phyloP scores from a whole-genome alignment of 2,113 vertebrate species.

The Channa maculata region DNA sequence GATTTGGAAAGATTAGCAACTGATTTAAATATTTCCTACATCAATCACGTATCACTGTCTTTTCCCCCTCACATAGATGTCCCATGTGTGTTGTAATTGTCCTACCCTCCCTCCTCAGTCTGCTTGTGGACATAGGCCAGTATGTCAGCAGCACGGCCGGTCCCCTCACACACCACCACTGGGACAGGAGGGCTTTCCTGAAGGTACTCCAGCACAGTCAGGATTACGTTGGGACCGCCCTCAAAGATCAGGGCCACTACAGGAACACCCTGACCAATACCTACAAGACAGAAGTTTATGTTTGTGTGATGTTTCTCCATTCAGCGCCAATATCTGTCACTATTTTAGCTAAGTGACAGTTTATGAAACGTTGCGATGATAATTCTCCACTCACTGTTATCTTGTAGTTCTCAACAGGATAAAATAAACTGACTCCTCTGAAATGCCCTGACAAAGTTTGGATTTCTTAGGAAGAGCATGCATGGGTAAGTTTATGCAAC shows the following conservation, averaged over 20 bases:
- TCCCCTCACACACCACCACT: constrained; percentile 97
- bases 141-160: constrained; percentile 95
- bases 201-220: constrained; percentile 95
- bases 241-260: constrained; percentile 97
- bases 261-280: constrained; percentile 97
- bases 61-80: not conserved
- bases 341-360: constrained; percentile 15
- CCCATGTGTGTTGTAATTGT: not conserved
- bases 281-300: constrained; percentile 66
- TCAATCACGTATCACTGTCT: not conserved
- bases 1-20: not conserved
- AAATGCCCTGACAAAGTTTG: no score
- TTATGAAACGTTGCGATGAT: constrained; percentile 23
- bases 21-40: not conserved
- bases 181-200: constrained; percentile 96
- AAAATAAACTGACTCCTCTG: constrained; percentile 9
- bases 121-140: constrained; percentile 97
- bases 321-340: not conserved
- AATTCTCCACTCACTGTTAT: constrained; percentile 26
- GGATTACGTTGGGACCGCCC: constrained; percentile 96
- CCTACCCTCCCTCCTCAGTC: constrained; percentile 95
- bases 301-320: not conserved
- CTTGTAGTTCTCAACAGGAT: not conserved
- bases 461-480: no score
- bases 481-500: no score